Evolutionary conservation across 2,888 invertebrate genomes (phyloP).

Genomic region (Blastobasis adustella): DNA sequence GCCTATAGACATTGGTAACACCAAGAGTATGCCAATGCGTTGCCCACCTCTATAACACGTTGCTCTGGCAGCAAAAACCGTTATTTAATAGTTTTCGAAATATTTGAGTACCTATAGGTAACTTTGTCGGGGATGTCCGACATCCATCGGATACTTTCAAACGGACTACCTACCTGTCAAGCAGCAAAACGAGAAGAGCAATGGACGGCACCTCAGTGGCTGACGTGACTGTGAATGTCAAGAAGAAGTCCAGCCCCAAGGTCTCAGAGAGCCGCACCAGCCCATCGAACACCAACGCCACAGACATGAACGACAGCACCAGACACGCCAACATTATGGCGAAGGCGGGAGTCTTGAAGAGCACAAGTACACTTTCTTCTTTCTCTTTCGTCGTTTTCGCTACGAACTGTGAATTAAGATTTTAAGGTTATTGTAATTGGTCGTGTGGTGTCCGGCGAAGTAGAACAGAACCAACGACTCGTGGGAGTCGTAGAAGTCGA

Average conservation of each 20-base stretch:
- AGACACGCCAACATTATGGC: constrained; percentile 28
- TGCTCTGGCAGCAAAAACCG: too few species aligned
- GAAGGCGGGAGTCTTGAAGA: constrained; percentile 27
- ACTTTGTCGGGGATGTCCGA: too few species aligned
- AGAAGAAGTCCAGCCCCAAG: constrained; percentile 44
- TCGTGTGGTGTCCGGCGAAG: too few species aligned
- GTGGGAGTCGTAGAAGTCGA: too few species aligned
- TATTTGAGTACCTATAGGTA: too few species aligned
- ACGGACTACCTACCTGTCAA: constrained; percentile 26
- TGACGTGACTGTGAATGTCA: constrained; percentile 43
- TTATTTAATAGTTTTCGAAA: too few species aligned
- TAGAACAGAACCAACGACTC: too few species aligned
- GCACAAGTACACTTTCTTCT: constrained; percentile 27
- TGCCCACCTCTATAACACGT: too few species aligned
- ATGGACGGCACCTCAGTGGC: constrained; percentile 41
- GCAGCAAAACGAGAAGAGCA: constrained; percentile 21
- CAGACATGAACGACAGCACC: constrained; percentile 31
- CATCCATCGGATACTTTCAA: too few species aligned
- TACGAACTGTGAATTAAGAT: constrained; percentile 15
- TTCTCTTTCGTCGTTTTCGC: constrained; percentile 24
- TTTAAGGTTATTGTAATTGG: background rate
- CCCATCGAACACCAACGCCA: constrained; percentile 38
- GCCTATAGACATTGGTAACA: too few species aligned
- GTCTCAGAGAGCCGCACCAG: constrained; percentile 46
- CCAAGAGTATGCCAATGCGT: too few species aligned